Evolutionary conservation across 2,113 vertebrate genomes (phyloP), one percentile per base, ranked within the genome.

Genomic region (Aspiorhynchus laticeps): DNA sequence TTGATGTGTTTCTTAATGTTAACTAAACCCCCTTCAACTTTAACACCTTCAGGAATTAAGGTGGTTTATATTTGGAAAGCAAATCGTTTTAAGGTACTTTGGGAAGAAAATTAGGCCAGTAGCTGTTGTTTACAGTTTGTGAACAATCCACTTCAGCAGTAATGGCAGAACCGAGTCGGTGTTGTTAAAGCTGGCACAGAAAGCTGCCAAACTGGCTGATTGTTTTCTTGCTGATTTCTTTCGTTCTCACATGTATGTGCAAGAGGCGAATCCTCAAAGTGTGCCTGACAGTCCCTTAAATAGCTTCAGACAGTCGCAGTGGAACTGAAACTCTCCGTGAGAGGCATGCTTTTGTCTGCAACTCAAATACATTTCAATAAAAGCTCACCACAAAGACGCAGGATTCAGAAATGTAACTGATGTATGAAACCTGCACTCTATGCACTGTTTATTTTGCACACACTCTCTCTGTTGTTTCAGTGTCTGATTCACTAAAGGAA

Each of bases 301-400:
- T 59, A 15, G 11, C 43, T 78, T 73, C 46, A 86, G 74, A 83
- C 36, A 31, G 61, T 24, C 36, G 5, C 19, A 26, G 53, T 80
- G 80, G 86, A 86, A 89, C 14, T 87, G 75, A 86, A 87, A 89
- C 86, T 71, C 15, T 71, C 53, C 2, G n/a, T 3, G 17, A 46
- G 24, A 26, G 28, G 63, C 19, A 41, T 31, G 17, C 28, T 85
- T 85, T 38, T 89, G 86, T 80, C 78, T 79, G 82, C 28, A 14
- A 31, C 15, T 59, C 41, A 31, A 67, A 69, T 21, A 5, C 28
- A 79, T 31, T 17, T 46, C 10, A 28, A 28, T 33, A 46, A 48
- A 85, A 65, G 74, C 73, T 69, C 65, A 24, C 19, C n/a, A 38
- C 24, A 84, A n/a, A 53, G 48, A 41, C 17, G 10, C 11, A 4